Evolutionary conservation across 2,888 invertebrate species (phyloP).

Genomic region (Drosophila subsilvestris): DNA sequence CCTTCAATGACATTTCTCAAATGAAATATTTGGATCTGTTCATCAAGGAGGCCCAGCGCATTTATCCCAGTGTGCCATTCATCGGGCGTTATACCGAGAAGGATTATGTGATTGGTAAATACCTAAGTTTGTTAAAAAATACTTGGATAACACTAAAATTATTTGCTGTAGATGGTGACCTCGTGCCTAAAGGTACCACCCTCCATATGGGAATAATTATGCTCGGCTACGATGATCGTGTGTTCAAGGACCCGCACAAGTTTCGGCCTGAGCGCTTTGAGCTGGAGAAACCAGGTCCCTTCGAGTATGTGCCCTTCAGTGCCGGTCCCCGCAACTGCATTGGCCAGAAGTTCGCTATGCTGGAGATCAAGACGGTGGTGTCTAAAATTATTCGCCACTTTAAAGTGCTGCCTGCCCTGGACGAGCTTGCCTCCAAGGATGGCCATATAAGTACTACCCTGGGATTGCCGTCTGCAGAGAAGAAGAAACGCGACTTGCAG

Average conservation of each 20-base stretch:
- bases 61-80: slow-evolving; percentile 82
- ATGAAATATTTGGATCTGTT: slow-evolving; percentile 83
- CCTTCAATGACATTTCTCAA: slow-evolving; percentile 75
- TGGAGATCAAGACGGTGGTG: too few species aligned
- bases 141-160: too few species aligned
- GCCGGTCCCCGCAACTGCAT: too few species aligned
- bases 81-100: slow-evolving; percentile 72
- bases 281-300: too few species aligned
- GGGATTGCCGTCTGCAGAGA: slow-evolving; percentile 54
- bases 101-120: slow-evolving; percentile 77
- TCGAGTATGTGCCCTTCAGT: too few species aligned
- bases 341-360: too few species aligned
- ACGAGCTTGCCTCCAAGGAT: slow-evolving; percentile 73
- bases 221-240: too few species aligned
- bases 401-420: too few species aligned
- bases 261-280: too few species aligned
- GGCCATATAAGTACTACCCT: slow-evolving; percentile 65
- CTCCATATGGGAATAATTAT: slow-evolving; percentile 71
- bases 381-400: too few species aligned
- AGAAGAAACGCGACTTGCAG: slow-evolving; percentile 32
- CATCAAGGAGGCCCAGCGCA: slow-evolving; percentile 79
- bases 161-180: slow-evolving; percentile 72
- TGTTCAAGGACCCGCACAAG: too few species aligned
- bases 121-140: too few species aligned
- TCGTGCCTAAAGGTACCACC: slow-evolving; percentile 72